A percentile compares a stretch with the other conserved stretches of the same genome.
Evolutionary conservation across 2,797 vertebrate genomes (phyloP).

Genomic region (Pristis pectinata): DNA sequence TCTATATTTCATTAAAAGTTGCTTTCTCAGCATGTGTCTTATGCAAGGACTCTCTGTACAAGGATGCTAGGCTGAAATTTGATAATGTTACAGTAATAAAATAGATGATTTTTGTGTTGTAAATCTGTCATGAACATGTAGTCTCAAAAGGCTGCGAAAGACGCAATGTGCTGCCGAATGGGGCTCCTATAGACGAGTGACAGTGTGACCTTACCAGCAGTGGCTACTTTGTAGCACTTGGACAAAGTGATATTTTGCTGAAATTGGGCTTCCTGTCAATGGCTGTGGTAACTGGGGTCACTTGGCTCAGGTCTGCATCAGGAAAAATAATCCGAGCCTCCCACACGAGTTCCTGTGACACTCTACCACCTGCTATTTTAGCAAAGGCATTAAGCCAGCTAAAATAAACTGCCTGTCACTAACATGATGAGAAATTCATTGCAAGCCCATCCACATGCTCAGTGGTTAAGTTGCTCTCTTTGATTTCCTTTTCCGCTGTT

Average conservation of each 20-base stretch:
- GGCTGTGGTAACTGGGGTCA: not conserved
- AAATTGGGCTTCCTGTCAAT: not conserved
- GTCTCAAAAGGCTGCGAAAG: not conserved
- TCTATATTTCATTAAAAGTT: not conserved
- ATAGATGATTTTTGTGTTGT: not conserved
- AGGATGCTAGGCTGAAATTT: not conserved
- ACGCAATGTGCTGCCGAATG: not conserved
- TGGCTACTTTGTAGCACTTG: not conserved
- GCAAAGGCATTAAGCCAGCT: not conserved
- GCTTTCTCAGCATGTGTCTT: not conserved
- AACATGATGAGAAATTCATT: not conserved
- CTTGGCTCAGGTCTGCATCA: not conserved
- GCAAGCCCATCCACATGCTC: not conserved
- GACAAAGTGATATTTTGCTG: not conserved
- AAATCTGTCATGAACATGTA: constrained; percentile 1
- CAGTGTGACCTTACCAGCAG: not conserved
- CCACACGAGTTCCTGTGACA: not conserved
- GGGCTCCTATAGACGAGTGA: not conserved
- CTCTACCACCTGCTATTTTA: not conserved
- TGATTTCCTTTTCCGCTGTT: not conserved
- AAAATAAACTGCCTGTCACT: not conserved
- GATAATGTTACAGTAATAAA: constrained; percentile 21
- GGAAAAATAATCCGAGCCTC: not conserved
- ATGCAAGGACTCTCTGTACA: constrained; percentile 15
- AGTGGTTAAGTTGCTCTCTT: not conserved